phyloP scores from a whole-genome alignment of 2,113 vertebrate species.

The Saccopteryx bilineata region DNA sequence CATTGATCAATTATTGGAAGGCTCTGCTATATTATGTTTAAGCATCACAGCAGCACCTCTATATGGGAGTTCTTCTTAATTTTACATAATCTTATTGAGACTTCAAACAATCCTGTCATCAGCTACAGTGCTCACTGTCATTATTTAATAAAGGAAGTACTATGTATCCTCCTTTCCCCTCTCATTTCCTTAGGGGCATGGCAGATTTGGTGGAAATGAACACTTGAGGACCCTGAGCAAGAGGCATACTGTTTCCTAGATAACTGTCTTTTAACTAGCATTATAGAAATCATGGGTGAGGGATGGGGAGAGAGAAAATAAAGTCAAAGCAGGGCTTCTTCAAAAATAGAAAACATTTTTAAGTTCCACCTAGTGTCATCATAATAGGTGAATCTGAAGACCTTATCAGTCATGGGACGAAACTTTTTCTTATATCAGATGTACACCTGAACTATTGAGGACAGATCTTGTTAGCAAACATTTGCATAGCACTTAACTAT shows the following conservation, averaged over 20 bases:
- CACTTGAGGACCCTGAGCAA: not conserved
- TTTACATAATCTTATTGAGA: slow-evolving; percentile 43
- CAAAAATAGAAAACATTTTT: not conserved
- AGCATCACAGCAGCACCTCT: not conserved
- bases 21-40: not conserved
- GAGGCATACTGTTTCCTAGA: not conserved
- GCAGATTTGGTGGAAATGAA: slow-evolving; percentile 16
- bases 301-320: not conserved
- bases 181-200: slow-evolving; percentile 4
- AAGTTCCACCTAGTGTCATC: not conserved
- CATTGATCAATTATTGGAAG: slow-evolving; percentile 30
- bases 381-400: not conserved
- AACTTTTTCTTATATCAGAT: slow-evolving; percentile 52
- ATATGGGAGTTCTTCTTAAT: not conserved
- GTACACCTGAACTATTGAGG: slow-evolving; percentile 21
- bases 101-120: not conserved
- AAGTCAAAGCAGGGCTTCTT: not conserved
- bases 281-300: not conserved
- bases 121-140: not conserved
- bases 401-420: not conserved
- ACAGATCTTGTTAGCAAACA: slow-evolving; percentile 45
- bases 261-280: slow-evolving; percentile 2
- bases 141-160: not conserved
- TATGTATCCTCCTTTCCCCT: not conserved
- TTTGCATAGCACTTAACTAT: not conserved